Percentiles rank a stretch among this genome's conserved stretches.
These are phyloP conservation scores for Apis mellifera DNA, from an alignment of 1,140 invertebrate species.

Conservation along the genomic window DNA sequence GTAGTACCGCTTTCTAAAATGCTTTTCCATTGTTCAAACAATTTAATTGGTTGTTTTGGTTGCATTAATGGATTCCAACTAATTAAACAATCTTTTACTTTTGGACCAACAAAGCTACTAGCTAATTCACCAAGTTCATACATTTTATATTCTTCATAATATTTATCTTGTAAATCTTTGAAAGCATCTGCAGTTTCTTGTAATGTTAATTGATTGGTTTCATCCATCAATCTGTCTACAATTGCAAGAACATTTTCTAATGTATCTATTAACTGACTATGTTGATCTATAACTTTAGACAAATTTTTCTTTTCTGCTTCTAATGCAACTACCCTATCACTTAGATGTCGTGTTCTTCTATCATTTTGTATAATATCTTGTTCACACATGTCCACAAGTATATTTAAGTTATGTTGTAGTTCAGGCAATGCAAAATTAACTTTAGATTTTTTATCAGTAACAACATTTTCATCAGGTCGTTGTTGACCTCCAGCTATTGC, in stretches of 20 bases:
- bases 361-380: constrained; percentile 97
- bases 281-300: constrained; percentile 86
- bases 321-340: constrained; percentile 90
- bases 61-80: constrained; percentile 89
- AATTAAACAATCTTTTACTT: constrained; percentile 86
- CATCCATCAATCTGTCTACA: constrained; percentile 86
- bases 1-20: constrained; percentile 83
- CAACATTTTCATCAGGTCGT: constrained; percentile 81
- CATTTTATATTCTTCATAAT: constrained; percentile 84
- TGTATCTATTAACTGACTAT: constrained; percentile 88
- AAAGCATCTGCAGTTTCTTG: constrained; percentile 89
- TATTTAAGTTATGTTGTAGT: constrained; percentile 94
- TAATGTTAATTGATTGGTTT: constrained; percentile 84
- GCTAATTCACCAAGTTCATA: constrained; percentile 86
- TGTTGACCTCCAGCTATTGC: constrained; percentile 88
- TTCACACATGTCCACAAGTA: constrained; percentile 96
- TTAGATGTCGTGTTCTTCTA: constrained; percentile 87
- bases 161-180: constrained; percentile 85
- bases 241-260: constrained; percentile 87
- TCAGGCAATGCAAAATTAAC: constrained; percentile 91
- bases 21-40: constrained; percentile 88
- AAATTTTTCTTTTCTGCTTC: constrained; percentile 90
- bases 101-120: constrained; percentile 84
- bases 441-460: constrained; percentile 83
- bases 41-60: constrained; percentile 83